Conservation (phyloP, 2,888 invertebrate species). For the Candidula unifasciata region DNA sequence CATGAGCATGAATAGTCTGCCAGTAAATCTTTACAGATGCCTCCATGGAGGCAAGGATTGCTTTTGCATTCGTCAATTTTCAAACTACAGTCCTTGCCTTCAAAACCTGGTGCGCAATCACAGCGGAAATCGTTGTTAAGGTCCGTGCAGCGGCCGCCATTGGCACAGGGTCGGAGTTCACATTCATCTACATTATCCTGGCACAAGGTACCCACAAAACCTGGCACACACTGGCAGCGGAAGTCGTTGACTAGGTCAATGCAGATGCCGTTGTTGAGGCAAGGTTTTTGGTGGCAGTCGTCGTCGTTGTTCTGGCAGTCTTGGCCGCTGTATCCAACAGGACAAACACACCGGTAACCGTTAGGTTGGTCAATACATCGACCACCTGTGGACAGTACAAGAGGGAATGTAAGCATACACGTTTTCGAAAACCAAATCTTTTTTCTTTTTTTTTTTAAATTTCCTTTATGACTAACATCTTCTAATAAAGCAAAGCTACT, state of each 20-base stretch:
- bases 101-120: slow-evolving; percentile 93
- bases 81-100: slow-evolving; percentile 93
- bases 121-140: slow-evolving; percentile 88
- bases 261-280: slow-evolving; percentile 74
- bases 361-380: slow-evolving; percentile 74
- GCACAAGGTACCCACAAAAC: slow-evolving; percentile 77
- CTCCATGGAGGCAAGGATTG: slow-evolving; percentile 91
- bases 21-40: slow-evolving; percentile 83
- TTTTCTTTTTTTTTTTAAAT: too few relatives aligned
- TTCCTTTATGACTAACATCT: too few relatives aligned
- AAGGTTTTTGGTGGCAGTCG: slow-evolving; percentile 72
- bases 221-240: slow-evolving; percentile 78
- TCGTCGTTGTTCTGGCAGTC: slow-evolving; percentile 76
- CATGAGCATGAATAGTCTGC: slow-evolving; percentile 82
- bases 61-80: slow-evolving; percentile 88
- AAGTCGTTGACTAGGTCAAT: slow-evolving; percentile 76
- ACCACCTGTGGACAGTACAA: slow-evolving; percentile 63
- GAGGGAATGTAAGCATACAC: too few relatives aligned
- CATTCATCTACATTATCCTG: slow-evolving; percentile 89
- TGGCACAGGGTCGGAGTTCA: slow-evolving; percentile 91
- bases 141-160: slow-evolving; percentile 94
- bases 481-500: too few relatives aligned
- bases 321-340: slow-evolving; percentile 74
- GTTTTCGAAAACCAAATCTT: too few relatives aligned
- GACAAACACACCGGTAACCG: slow-evolving; percentile 75